A percentile compares a stretch with the other conserved stretches of the same genome.
These are phyloP conservation scores for Lasioglossum morio DNA, from an alignment of 2,888 invertebrate genomes.

Conservation along the genomic window DNA sequence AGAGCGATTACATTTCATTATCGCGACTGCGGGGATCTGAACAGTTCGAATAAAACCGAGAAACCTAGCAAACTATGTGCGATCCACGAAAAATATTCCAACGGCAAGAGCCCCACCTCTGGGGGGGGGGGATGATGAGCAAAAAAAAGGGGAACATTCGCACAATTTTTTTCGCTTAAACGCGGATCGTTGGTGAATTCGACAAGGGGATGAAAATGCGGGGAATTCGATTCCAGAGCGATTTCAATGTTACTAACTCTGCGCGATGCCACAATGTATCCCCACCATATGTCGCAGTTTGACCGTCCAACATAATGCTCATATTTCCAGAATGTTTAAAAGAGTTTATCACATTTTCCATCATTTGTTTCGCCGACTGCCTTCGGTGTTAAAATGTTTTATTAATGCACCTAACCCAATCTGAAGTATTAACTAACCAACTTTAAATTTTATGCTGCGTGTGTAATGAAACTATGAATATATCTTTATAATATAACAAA, in stretches of 20 bases:
- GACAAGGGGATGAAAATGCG: neutral
- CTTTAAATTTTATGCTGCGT: too few relatives aligned
- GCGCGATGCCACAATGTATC: neutral
- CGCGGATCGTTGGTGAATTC: neutral
- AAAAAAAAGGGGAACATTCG: neutral
- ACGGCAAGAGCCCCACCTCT: too few relatives aligned
- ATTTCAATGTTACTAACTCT: neutral
- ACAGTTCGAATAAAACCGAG: neutral
- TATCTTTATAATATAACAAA: too few relatives aligned
- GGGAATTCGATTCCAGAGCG: neutral
- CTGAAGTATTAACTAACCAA: too few relatives aligned
- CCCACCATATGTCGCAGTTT: neutral
- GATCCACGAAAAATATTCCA: neutral
- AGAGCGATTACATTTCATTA: slow-evolving; percentile 6
- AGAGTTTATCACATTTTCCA: too few relatives aligned
- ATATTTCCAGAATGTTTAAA: too few relatives aligned
- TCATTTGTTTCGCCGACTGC: too few relatives aligned
- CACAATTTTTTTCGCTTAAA: neutral
- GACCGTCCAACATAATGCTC: too few relatives aligned
- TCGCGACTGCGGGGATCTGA: neutral
- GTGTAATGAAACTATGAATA: too few relatives aligned
- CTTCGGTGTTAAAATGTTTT: too few relatives aligned
- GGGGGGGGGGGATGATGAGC: too few relatives aligned
- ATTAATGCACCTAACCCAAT: too few relatives aligned
- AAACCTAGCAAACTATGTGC: neutral